phyloP scores from a whole-genome alignment of 2,888 invertebrate genomes.

The Melangyna quadrimaculata region DNA sequence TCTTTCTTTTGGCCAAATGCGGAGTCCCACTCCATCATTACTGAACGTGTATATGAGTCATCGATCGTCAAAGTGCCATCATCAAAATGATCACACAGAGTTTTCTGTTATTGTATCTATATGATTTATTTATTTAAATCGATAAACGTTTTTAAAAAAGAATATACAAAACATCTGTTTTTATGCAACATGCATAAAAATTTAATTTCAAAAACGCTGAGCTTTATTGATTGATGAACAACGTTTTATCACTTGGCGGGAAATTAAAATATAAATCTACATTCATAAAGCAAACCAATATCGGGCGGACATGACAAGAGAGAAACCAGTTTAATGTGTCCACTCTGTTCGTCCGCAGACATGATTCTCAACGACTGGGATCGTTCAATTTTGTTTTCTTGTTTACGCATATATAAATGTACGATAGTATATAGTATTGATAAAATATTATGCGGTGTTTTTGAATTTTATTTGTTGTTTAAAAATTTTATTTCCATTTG shows the following conservation, averaged over 20 bases:
- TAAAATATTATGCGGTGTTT: constrained; percentile 24
- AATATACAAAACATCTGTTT: constrained; percentile 49
- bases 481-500: constrained; percentile 49
- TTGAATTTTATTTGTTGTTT: constrained; percentile 34
- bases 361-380: not conserved
- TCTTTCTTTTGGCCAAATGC: constrained; percentile 11
- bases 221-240: constrained; percentile 37
- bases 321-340: constrained; percentile 31
- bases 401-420: not conserved
- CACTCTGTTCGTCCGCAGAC: constrained; percentile 6
- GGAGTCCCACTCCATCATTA: not conserved
- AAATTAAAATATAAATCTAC: constrained; percentile 39
- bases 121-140: constrained; percentile 34
- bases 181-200: constrained; percentile 11
- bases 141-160: constrained; percentile 36
- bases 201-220: constrained; percentile 17
- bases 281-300: constrained; percentile 14
- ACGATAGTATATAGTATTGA: too few species aligned
- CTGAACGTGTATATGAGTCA: constrained; percentile 16
- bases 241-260: constrained; percentile 25
- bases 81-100: constrained; percentile 19
- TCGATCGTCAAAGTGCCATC: not conserved
- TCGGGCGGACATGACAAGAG: not conserved
- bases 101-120: not conserved
- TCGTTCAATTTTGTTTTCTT: constrained; percentile 15